Conservation (phyloP, 2,797 vertebrate genomes). For the Parauchenoglanis punctatus region DNA sequence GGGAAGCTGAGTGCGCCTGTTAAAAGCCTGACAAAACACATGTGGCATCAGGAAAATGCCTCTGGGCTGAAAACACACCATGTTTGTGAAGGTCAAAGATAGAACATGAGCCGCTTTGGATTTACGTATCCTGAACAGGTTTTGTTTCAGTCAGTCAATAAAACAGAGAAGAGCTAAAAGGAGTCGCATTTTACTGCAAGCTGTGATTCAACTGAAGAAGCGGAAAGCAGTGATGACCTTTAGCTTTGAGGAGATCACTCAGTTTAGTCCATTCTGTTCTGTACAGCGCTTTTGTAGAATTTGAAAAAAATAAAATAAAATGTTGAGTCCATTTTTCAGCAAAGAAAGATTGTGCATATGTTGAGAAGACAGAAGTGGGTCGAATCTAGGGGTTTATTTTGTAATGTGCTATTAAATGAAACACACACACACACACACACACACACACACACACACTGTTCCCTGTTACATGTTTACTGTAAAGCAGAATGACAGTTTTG, state of each 20-base stretch:
- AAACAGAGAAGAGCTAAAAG: conserved; percentile 17
- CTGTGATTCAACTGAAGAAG: conserved; percentile 32
- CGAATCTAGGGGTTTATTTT: not conserved
- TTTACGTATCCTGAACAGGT: conserved; percentile 1
- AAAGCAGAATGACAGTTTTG: not conserved
- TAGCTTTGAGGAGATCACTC: conserved; percentile 54
- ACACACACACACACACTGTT: not conserved
- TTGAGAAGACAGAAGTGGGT: not conserved
- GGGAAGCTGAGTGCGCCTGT: conserved; percentile 15
- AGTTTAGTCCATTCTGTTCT: not conserved
- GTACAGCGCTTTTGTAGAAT: not conserved
- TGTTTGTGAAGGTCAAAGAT: conserved; percentile 38
- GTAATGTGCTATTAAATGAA: not conserved
- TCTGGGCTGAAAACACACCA: not conserved
- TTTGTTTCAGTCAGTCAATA: conserved; percentile 22
- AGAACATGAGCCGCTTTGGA: conserved; percentile 11
- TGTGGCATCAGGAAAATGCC: conserved; percentile 8
- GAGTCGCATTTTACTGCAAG: conserved; percentile 20
- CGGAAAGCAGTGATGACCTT: conserved; percentile 52
- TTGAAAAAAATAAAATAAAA: not conserved
- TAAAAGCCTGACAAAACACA: conserved; percentile 18
- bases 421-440: not conserved
- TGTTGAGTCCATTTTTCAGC: not conserved
- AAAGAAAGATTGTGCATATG: not conserved
- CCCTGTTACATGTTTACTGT: not conserved